Conservation (phyloP, 1,140 invertebrate genomes). For the Liolophura sinensis region DNA sequence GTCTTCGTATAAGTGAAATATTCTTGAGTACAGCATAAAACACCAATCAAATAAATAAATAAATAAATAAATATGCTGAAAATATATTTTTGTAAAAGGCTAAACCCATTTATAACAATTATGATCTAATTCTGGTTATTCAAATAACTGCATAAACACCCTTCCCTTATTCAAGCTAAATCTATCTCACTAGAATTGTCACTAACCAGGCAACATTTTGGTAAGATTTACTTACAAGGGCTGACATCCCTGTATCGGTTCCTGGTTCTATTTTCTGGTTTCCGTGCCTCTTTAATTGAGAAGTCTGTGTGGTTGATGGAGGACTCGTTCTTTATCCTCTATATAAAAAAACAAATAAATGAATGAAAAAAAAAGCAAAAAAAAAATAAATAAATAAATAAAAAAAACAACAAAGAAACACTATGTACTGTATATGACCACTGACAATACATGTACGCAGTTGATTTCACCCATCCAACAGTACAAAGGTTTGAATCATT, state of each 20-base stretch:
- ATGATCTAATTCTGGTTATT: no score
- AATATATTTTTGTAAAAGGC: no score
- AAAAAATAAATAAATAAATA: neutral
- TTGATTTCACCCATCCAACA: neutral
- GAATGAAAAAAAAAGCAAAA: neutral
- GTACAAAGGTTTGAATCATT: neutral
- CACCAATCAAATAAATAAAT: no score
- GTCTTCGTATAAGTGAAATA: no score
- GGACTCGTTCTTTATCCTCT: constrained; percentile 52
- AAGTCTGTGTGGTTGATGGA: constrained; percentile 67
- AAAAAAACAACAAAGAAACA: neutral
- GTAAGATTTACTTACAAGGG: constrained; percentile 67
- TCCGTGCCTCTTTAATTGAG: constrained; percentile 75
- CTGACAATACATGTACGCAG: neutral
- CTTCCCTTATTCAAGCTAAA: no score
- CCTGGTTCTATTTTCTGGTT: constrained; percentile 76
- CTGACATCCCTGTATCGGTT: constrained; percentile 95
- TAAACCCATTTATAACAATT: no score
- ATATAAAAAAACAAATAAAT: neutral
- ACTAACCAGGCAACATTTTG: neutral
- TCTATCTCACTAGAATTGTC: neutral
- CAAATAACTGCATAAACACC: no score
- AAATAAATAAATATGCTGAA: no score
- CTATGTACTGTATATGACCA: neutral
- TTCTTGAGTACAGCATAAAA: no score